Conservation (phyloP, 2,113 vertebrate species). For the Regulus satrapa region DNA sequence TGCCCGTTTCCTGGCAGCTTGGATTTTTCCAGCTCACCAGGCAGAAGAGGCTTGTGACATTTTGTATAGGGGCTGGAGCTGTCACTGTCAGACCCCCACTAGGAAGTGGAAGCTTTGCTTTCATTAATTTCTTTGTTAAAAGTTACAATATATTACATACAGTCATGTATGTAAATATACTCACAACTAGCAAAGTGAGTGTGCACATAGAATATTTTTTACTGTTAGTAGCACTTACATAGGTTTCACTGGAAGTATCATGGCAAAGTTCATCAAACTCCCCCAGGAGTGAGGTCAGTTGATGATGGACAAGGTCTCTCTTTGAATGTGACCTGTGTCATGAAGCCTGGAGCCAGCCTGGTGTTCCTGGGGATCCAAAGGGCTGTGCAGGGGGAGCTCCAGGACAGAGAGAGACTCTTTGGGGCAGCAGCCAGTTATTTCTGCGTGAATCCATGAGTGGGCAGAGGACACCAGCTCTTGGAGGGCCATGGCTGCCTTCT, state of each 20-base stretch:
- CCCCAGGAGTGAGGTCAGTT: fast-evolving
- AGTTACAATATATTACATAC: no score
- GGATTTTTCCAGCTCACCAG: not conserved
- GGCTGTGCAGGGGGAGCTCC: not conserved
- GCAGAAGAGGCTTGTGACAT: not conserved
- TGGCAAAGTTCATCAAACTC: fast-evolving
- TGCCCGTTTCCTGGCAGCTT: not conserved
- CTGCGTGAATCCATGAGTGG: fast-evolving
- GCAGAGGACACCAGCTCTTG: not conserved
- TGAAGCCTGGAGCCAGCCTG: not conserved
- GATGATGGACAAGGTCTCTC: fast-evolving
- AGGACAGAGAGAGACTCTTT: not conserved
- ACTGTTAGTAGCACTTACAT: not conserved
- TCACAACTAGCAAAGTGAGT: not conserved
- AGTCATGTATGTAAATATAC: not conserved
- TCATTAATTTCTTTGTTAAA: not conserved
- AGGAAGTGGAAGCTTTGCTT: not conserved
- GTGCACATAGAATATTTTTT: not conserved
- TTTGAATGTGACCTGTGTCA: fast-evolving
- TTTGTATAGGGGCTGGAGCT: not conserved
- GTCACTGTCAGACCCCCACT: fast-evolving
- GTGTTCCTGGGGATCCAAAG: fast-evolving
- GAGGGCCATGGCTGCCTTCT: not conserved
- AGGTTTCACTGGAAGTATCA: not conserved
- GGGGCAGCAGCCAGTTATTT: not conserved